phyloP scores from a whole-genome alignment of 2,797 vertebrate genomes.

The Coregonus suidteri region DNA sequence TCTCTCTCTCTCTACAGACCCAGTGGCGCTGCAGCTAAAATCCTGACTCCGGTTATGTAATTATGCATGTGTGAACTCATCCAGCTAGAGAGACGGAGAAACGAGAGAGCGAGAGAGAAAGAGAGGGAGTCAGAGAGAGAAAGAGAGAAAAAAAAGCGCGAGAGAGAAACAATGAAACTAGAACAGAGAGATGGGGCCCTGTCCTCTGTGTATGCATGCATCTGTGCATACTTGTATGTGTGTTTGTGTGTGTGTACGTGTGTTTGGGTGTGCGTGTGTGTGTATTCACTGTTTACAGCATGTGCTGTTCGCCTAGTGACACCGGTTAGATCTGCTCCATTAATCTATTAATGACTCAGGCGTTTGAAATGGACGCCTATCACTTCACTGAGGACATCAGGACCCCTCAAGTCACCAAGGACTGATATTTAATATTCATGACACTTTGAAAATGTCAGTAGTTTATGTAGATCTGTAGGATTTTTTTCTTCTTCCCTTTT shows the following conservation, averaged over 20 bases:
- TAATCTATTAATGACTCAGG: neutral
- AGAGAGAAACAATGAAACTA: constrained; percentile 18
- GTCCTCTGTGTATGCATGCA: neutral
- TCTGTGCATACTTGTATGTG: neutral
- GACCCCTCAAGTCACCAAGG: neutral
- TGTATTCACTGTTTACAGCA: too few relatives aligned
- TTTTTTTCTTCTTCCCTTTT: too few relatives aligned
- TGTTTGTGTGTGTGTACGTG: neutral
- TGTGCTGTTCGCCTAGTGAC: too few relatives aligned
- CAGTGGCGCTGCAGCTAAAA: constrained; percentile 51
- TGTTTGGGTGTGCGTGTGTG: neutral
- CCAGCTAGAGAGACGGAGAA: constrained; percentile 64
- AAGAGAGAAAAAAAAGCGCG: constrained; percentile 35
- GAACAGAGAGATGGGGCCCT: neutral
- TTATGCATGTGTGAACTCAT: constrained; percentile 61
- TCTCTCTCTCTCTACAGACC: neutral
- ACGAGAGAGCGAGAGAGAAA: neutral
- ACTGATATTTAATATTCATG: neutral
- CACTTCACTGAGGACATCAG: neutral
- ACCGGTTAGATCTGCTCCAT: neutral
- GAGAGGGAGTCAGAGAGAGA: constrained; percentile 44
- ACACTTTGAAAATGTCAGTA: too few relatives aligned
- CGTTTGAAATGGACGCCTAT: neutral
- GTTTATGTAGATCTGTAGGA: too few relatives aligned
- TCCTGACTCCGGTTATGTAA: constrained; percentile 36